A percentile compares a stretch with the other conserved stretches of the same genome.
Conservation (phyloP, 2,888 invertebrate genomes). For the Euclidia mi region DNA sequence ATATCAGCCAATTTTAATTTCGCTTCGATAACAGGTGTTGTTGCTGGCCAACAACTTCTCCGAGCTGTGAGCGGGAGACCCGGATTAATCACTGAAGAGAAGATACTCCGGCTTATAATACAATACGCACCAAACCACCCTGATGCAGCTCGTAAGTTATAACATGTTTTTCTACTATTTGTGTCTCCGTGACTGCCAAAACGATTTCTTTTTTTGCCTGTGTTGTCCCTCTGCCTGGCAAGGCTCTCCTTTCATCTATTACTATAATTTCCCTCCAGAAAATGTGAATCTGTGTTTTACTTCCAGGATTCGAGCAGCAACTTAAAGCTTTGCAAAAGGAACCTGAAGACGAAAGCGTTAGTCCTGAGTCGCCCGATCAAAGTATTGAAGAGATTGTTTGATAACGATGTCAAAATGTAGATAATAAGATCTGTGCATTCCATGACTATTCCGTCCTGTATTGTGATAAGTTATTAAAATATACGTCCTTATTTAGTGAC, state of each 20-base stretch:
- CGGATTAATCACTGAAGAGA: slow-evolving; percentile 81
- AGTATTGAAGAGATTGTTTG: slow-evolving; percentile 85
- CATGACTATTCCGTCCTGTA: slow-evolving; percentile 33
- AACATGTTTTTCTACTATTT: too few species aligned
- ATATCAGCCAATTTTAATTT: too few species aligned
- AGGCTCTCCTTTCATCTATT: too few species aligned
- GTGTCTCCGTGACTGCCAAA: too few species aligned
- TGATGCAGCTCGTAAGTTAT: slow-evolving; percentile 71
- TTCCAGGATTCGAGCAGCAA: slow-evolving; percentile 76
- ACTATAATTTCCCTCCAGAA: too few species aligned
- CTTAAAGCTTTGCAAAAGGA: slow-evolving; percentile 70
- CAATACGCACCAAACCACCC: slow-evolving; percentile 76
- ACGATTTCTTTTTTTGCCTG: too few species aligned
- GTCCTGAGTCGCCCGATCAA: slow-evolving; percentile 80
- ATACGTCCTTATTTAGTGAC: background rate
- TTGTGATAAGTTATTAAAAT: slow-evolving; percentile 1
- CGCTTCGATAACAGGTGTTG: too few species aligned
- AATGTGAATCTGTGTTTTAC: too few species aligned
- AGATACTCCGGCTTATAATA: slow-evolving; percentile 74
- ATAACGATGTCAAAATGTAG: slow-evolving; percentile 13
- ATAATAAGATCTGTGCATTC: slow-evolving; percentile 27
- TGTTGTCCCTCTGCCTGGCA: background rate
- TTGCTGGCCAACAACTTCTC: slow-evolving; percentile 78
- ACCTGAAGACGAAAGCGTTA: slow-evolving; percentile 67
- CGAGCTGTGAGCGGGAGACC: slow-evolving; percentile 71